Evolutionary conservation across 2,113 vertebrate species (phyloP).

Genomic region (Chionomys nivalis): DNA sequence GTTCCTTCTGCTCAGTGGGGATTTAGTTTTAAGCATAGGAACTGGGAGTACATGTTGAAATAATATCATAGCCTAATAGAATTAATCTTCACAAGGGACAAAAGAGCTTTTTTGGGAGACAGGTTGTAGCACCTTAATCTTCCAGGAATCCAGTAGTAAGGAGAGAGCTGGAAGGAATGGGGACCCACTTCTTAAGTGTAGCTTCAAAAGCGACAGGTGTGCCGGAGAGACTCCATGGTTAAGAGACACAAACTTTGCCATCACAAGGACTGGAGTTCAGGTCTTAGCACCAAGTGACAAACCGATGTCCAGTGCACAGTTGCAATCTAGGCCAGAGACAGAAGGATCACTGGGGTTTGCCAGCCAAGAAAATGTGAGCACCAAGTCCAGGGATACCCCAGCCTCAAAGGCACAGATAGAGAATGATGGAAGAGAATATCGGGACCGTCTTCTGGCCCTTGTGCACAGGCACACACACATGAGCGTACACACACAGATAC

Average conservation of each 20-base stretch:
- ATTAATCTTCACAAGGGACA: neutral
- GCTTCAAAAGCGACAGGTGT: neutral
- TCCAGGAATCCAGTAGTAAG: neutral
- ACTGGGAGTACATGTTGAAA: neutral
- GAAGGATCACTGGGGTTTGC: neutral
- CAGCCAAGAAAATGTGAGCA: neutral
- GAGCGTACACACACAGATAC: neutral
- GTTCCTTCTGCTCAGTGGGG: too few species aligned
- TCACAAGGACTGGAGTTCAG: neutral
- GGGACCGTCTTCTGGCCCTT: too few species aligned
- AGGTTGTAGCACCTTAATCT: neutral
- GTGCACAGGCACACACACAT: neutral
- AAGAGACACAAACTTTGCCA: neutral
- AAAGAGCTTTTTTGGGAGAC: too few species aligned
- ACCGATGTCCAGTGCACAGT: neutral
- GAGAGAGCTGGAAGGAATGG: neutral
- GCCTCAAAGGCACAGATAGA: neutral
- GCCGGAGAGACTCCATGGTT: neutral
- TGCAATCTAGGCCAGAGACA: neutral
- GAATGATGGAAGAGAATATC: neutral
- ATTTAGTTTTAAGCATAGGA: neutral
- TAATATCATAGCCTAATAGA: neutral
- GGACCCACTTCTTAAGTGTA: neutral
- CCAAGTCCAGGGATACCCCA: neutral
- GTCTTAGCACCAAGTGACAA: neutral